A percentile compares a stretch with the other conserved stretches of the same genome.
These are phyloP conservation scores for Centrocercus urophasianus DNA, from an alignment of 2,113 vertebrate species.

Conservation along the genomic window DNA sequence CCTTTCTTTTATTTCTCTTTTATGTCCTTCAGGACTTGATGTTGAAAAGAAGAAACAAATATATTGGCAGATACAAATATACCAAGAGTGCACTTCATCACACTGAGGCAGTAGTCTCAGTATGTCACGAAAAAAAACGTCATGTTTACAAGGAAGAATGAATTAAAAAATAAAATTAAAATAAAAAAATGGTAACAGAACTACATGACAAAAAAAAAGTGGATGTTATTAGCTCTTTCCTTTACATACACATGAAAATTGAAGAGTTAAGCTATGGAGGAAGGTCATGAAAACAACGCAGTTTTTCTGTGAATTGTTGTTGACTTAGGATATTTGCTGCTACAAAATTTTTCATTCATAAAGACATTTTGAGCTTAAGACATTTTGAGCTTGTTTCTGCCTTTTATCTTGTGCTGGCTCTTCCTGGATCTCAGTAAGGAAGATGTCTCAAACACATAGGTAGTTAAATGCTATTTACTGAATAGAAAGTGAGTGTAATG, in stretches of 20 bases:
- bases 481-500: not conserved
- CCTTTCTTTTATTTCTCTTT: constrained; percentile 39
- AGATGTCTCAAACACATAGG: not conserved
- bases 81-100: not conserved
- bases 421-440: not conserved
- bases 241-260: not conserved
- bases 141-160: not conserved
- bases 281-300: not conserved
- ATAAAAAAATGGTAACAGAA: not conserved
- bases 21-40: constrained; percentile 1
- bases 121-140: not conserved
- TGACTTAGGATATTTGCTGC: not conserved
- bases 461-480: not conserved
- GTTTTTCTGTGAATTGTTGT: not conserved
- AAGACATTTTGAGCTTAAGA: not conserved
- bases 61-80: not conserved
- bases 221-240: not conserved
- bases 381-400: not conserved
- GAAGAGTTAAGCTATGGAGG: not conserved
- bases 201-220: not conserved
- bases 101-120: not conserved
- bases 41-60: constrained; percentile 7
- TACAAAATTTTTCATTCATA: not conserved
- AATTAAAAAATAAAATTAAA: not conserved
- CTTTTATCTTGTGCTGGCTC: not conserved